phyloP scores from a whole-genome alignment of 2,888 invertebrate genomes.

The Schizaphis graminum region DNA sequence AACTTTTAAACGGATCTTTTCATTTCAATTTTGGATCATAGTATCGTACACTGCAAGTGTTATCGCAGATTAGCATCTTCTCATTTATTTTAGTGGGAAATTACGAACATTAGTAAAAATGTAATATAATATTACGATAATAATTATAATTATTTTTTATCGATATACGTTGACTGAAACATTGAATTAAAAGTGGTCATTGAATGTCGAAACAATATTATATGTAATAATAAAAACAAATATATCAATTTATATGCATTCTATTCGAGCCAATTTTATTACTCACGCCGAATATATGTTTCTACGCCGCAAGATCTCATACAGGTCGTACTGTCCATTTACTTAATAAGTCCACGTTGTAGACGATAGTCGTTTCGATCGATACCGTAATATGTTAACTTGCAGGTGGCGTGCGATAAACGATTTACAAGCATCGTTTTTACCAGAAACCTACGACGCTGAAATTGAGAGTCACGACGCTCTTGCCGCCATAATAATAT shows the following conservation, averaged over 20 bases:
- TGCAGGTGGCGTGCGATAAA: neutral
- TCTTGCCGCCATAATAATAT: too few species aligned
- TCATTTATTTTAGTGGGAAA: neutral
- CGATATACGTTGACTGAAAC: neutral
- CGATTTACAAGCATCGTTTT: neutral
- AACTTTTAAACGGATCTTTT: neutral
- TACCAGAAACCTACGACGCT: neutral
- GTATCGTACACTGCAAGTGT: neutral
- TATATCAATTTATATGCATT: neutral
- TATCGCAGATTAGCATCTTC: rapidly evolving
- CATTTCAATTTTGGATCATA: neutral
- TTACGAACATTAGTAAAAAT: neutral
- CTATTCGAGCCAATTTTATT: neutral
- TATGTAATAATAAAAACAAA: neutral
- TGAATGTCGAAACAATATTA: neutral
- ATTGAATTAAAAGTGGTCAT: neutral
- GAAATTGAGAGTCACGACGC: neutral
- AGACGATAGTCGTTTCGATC: neutral
- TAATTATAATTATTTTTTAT: neutral
- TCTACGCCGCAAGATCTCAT: neutral
- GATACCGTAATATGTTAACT: neutral
- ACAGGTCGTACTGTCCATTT: neutral
- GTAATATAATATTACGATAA: too few species aligned
- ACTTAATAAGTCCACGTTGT: neutral
- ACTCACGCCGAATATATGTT: neutral